phyloP scores from a whole-genome alignment of 2,888 invertebrate species.

The Drosophila atripex region DNA sequence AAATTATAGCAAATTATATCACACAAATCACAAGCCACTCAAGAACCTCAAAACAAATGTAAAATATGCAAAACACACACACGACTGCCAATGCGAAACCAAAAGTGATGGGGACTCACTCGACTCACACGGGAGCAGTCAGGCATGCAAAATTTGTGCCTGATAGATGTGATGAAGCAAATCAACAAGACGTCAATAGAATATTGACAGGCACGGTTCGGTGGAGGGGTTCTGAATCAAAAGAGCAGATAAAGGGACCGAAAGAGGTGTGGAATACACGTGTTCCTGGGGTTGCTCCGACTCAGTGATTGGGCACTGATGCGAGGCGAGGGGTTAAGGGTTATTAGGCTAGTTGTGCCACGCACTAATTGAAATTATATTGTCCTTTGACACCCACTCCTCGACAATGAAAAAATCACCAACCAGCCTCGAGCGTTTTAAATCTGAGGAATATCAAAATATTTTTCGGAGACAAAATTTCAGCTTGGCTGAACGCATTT shows the following conservation, averaged over 20 bases:
- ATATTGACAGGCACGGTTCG: slow-evolving; percentile 20
- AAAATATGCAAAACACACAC: slow-evolving; percentile 49
- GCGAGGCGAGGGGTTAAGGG: slow-evolving; percentile 43
- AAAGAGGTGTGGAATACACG: slow-evolving; percentile 71
- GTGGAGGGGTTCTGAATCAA: slow-evolving; percentile 6
- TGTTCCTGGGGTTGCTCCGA: slow-evolving; percentile 40
- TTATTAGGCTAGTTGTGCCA: slow-evolving; percentile 51
- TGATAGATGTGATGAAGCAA: slow-evolving; percentile 54
- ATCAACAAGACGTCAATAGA: slow-evolving; percentile 67
- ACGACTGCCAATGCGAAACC: slow-evolving; percentile 17
- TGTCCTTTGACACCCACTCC: slow-evolving; percentile 27
- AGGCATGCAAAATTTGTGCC: slow-evolving; percentile 69
- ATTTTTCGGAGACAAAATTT: slow-evolving; percentile 55
- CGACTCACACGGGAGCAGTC: slow-evolving; percentile 50
- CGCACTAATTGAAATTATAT: slow-evolving; percentile 55
- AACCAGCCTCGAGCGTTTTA: slow-evolving; percentile 10
- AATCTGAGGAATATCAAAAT: slow-evolving; percentile 5
- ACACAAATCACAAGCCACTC: slow-evolving; percentile 40
- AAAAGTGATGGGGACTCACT: slow-evolving; percentile 34
- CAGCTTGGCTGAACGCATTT: slow-evolving; percentile 73
- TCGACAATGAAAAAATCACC: not conserved
- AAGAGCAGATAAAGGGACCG: slow-evolving; percentile 22
- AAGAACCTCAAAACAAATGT: slow-evolving; percentile 47
- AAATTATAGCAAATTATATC: slow-evolving; percentile 53
- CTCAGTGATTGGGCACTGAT: slow-evolving; percentile 43